phyloP scores from a whole-genome alignment of 2,888 invertebrate species.

The Fragum whitleyi region DNA sequence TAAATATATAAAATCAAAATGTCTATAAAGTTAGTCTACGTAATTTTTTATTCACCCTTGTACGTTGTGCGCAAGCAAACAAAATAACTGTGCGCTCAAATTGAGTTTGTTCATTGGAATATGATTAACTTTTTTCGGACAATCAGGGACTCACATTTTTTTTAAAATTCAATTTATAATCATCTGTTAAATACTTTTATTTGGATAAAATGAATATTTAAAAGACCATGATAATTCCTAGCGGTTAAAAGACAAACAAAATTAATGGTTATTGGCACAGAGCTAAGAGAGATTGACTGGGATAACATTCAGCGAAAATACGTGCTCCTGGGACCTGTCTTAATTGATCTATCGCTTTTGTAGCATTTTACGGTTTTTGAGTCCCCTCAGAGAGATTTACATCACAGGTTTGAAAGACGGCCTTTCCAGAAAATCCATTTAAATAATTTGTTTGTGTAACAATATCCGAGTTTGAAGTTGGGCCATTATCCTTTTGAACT shows the following conservation, averaged over 20 bases:
- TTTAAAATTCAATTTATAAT: too few species aligned
- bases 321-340: neutral
- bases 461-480: neutral
- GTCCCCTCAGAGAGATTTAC: neutral
- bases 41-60: too few species aligned
- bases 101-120: too few species aligned
- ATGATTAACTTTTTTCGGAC: too few species aligned
- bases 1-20: too few species aligned
- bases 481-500: too few species aligned
- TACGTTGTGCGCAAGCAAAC: too few species aligned
- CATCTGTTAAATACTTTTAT: too few species aligned
- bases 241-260: neutral
- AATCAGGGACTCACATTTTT: too few species aligned
- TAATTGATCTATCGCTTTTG: conserved; percentile 2
- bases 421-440: neutral
- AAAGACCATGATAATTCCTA: neutral
- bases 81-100: too few species aligned
- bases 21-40: too few species aligned
- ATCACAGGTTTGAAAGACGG: neutral
- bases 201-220: too few species aligned
- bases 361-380: neutral
- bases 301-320: neutral
- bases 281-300: neutral
- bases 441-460: conserved; percentile 1
- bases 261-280: neutral